A percentile compares a stretch with the other conserved stretches of the same genome.
Evolutionary conservation across 35 echinoderm and acorn worm species (phyloP).

Genomic region (Lytechinus pictus): DNA sequence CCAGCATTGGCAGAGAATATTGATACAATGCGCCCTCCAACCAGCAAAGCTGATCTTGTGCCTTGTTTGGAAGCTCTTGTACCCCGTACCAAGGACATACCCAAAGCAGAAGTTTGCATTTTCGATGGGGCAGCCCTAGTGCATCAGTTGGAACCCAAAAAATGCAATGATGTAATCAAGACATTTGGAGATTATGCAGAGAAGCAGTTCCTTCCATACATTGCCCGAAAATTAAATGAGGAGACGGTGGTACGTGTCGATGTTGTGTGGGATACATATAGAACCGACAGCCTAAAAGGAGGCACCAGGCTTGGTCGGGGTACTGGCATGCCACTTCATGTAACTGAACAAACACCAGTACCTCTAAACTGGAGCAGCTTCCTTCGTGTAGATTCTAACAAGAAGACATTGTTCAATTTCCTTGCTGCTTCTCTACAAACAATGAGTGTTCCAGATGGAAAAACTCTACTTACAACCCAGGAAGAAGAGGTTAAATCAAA

Average conservation of each 20-base stretch:
- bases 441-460: no score
- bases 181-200: slow-evolving; percentile 29
- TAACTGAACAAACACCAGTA: slow-evolving; percentile 30
- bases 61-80: background rate
- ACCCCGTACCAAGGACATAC: background rate
- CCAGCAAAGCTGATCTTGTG: background rate
- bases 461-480: no score
- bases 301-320: slow-evolving; percentile 43
- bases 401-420: slow-evolving; percentile 62
- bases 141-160: slow-evolving; percentile 25
- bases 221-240: background rate
- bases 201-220: background rate
- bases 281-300: slow-evolving; percentile 39
- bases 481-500: no score
- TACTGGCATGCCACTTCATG: slow-evolving; percentile 38
- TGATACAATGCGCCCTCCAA: background rate
- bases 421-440: no score
- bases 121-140: slow-evolving; percentile 57
- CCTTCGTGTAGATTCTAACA: slow-evolving; percentile 51
- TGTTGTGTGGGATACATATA: slow-evolving; percentile 40
- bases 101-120: background rate
- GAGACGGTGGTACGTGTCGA: background rate
- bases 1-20: slow-evolving; percentile 57
- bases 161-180: background rate
- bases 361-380: slow-evolving; percentile 48